Evolutionary conservation across 2,113 vertebrate genomes (phyloP).

Genomic region (Trematocara variabile): DNA sequence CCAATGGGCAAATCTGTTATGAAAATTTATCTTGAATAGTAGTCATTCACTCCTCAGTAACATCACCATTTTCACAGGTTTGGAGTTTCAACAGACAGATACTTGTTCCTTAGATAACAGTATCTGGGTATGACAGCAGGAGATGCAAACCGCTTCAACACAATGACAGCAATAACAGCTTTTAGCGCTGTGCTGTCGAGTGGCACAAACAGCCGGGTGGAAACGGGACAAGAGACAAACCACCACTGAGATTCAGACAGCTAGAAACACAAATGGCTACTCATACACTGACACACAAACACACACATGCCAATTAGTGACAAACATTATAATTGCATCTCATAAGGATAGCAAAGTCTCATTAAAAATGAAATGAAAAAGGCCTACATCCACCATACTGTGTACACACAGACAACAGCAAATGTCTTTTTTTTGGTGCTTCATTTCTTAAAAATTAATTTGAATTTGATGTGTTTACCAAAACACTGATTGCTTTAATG

Average conservation of each 20-base stretch:
- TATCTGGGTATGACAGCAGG: background rate
- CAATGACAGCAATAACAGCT: conserved; percentile 4
- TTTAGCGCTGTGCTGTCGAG: background rate
- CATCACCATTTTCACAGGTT: background rate
- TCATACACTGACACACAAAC: background rate
- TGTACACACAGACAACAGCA: conserved; percentile 2
- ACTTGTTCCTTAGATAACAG: background rate
- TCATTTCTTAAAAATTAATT: conserved; percentile 43
- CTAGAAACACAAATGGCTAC: background rate
- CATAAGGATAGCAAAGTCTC: conserved; percentile 13
- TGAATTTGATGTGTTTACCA: conserved; percentile 44
- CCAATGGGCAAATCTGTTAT: background rate
- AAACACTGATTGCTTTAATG: conserved; percentile 59
- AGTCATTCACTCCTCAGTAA: background rate
- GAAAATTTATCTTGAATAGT: background rate
- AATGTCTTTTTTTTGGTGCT: background rate
- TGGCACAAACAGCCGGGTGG: background rate
- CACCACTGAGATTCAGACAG: background rate
- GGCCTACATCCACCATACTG: background rate
- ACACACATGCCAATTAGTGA: conserved; percentile 1
- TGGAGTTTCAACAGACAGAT: background rate
- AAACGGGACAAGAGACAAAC: background rate
- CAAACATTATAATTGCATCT: conserved; percentile 27
- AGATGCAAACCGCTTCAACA: background rate
- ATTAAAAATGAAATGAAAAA: conserved; percentile 32